Evolutionary conservation across 1,140 invertebrate genomes (phyloP).

Genomic region (Bursaphelenchus mucronatus): DNA sequence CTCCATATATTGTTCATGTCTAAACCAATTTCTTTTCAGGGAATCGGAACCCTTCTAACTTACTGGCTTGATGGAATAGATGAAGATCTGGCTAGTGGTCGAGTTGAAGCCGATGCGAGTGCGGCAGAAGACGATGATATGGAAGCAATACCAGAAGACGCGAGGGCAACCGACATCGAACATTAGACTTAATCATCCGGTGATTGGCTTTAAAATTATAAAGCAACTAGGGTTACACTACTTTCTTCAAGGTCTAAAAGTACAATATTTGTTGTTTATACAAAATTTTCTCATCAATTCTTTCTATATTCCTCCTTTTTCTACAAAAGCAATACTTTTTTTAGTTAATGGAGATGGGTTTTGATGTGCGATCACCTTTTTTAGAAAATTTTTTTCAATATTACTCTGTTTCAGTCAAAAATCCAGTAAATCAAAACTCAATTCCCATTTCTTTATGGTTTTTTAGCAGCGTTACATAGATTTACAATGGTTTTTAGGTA

Average conservation of each 20-base stretch:
- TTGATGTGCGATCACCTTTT: slow-evolving; percentile 7
- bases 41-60: slow-evolving; percentile 41
- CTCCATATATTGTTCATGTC: not conserved
- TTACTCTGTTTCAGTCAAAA: slow-evolving; percentile 17
- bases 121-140: not conserved
- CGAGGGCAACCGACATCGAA: not conserved
- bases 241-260: too few species aligned
- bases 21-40: slow-evolving; percentile 22
- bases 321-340: too few species aligned
- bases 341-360: too few species aligned
- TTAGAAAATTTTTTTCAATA: slow-evolving; percentile 13
- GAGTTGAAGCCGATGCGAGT: not conserved
- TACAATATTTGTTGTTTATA: too few species aligned
- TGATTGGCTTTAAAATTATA: not conserved
- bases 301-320: too few species aligned
- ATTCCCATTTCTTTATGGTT: not conserved
- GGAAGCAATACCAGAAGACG: not conserved
- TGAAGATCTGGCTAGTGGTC: slow-evolving; percentile 20
- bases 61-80: slow-evolving; percentile 46
- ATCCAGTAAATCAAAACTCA: slow-evolving; percentile 20
- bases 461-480: too few species aligned
- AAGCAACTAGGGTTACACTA: not conserved
- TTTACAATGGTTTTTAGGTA: too few species aligned
- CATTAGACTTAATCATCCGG: not conserved
- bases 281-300: too few species aligned